phyloP scores from a whole-genome alignment of 2,888 invertebrate genomes.

The Pammene aurita region DNA sequence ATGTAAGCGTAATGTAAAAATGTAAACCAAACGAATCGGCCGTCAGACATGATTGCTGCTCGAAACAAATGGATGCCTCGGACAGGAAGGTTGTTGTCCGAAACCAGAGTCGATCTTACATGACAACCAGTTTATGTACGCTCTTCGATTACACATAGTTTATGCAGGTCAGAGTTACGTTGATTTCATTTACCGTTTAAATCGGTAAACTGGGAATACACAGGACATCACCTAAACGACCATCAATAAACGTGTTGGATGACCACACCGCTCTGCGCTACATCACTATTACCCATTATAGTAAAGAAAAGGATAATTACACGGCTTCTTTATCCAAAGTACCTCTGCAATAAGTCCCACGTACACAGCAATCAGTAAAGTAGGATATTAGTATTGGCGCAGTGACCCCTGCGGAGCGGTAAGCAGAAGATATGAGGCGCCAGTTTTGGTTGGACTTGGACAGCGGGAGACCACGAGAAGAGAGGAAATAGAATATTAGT shows the following conservation, averaged over 20 bases:
- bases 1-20: slow-evolving; percentile 20
- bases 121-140: background rate
- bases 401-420: slow-evolving; percentile 18
- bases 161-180: background rate
- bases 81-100: background rate
- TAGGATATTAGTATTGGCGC: slow-evolving; percentile 15
- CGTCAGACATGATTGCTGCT: slow-evolving; percentile 19
- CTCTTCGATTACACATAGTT: too few relatives aligned
- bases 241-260: slow-evolving; percentile 8
- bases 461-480: background rate
- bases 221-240: background rate
- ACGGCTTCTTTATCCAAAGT: background rate
- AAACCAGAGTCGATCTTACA: background rate
- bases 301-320: background rate
- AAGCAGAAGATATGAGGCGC: slow-evolving; percentile 30
- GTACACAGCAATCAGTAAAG: slow-evolving; percentile 5
- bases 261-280: background rate
- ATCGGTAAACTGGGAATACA: background rate
- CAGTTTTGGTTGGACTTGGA: background rate
- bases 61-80: slow-evolving; percentile 6
- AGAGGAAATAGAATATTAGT: background rate
- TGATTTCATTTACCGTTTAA: background rate
- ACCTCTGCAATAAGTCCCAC: background rate
- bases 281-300: slow-evolving; percentile 6
- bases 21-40: slow-evolving; percentile 23